These are phyloP conservation scores for Seriola rivoliana DNA, from an alignment of 2,113 vertebrate species.

Conservation along the genomic window DNA sequence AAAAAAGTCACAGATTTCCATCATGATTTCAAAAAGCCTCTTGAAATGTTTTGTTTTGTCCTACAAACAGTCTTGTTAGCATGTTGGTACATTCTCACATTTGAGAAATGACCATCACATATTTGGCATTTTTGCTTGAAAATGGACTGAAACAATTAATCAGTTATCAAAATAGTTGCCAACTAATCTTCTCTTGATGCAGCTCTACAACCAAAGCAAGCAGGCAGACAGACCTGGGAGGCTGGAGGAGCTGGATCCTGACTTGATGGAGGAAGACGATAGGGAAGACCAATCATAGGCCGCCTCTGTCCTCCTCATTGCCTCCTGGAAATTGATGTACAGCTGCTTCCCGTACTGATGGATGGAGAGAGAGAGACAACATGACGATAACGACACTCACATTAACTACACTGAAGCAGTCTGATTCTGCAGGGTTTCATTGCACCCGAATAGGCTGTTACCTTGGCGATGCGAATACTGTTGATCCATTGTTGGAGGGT, in stretches of 20 bases:
- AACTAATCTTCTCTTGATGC: too few relatives aligned
- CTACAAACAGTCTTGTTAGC: too few relatives aligned
- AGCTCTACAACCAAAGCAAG: neutral
- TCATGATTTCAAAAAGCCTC: too few relatives aligned
- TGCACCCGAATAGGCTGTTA: constrained; percentile 57
- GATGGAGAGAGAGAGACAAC: constrained; percentile 25
- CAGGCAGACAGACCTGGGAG: constrained; percentile 89
- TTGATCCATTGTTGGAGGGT: constrained; percentile 98
- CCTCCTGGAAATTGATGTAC: constrained; percentile 96
- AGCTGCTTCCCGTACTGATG: constrained; percentile 95
- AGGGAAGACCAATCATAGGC: constrained; percentile 97
- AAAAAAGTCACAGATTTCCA: too few relatives aligned
- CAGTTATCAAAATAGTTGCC: neutral
- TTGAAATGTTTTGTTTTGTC: too few relatives aligned
- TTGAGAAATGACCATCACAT: too few relatives aligned
- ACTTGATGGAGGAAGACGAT: constrained; percentile 97
- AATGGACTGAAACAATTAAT: neutral
- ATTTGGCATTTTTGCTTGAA: too few relatives aligned
- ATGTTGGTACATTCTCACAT: too few relatives aligned
- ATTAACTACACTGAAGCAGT: neutral
- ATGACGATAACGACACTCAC: neutral
- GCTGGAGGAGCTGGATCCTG: constrained; percentile 97
- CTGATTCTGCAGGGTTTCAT: neutral
- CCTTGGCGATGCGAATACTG: constrained; percentile 97
- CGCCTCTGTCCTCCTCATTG: constrained; percentile 93